Percentiles rank a stretch among this genome's conserved stretches.
Conservation (phyloP, 2,113 vertebrate species). For the Stomatorhinus ivindoensis region DNA sequence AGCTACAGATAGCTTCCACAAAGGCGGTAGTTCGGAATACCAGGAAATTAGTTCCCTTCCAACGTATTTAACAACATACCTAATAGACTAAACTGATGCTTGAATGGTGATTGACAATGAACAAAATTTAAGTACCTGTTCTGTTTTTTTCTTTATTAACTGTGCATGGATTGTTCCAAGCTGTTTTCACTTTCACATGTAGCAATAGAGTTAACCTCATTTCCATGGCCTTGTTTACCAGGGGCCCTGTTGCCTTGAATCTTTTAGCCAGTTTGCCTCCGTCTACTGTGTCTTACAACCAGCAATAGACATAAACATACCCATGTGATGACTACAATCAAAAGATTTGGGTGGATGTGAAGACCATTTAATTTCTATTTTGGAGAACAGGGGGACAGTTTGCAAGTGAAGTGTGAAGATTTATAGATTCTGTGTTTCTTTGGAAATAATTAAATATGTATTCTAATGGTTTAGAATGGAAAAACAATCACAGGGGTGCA, state of each 20-base stretch:
- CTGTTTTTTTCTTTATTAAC: neutral
- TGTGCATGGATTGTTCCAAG: slow-evolving; percentile 9
- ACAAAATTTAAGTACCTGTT: slow-evolving; percentile 21
- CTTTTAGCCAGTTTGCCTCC: neutral
- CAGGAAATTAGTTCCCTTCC: slow-evolving; percentile 34
- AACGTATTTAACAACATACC: slow-evolving; percentile 16
- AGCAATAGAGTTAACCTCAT: slow-evolving; percentile 21
- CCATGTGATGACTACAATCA: neutral
- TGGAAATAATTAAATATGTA: slow-evolving; percentile 1
- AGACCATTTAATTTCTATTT: neutral
- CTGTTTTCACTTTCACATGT: slow-evolving; percentile 4
- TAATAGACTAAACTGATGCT: slow-evolving; percentile 34
- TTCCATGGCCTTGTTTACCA: slow-evolving; percentile 22
- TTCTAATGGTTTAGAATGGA: neutral
- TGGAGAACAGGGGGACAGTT: neutral
- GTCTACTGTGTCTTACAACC: neutral
- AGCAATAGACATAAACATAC: neutral
- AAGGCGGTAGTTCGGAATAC: slow-evolving; percentile 24
- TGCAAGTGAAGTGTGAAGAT: slow-evolving; percentile 6
- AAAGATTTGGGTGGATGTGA: neutral
- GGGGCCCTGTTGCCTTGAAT: neutral
- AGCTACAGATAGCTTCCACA: slow-evolving; percentile 26
- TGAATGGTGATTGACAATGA: slow-evolving; percentile 33
- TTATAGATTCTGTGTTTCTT: neutral
- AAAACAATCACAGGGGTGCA: neutral